Conservation (phyloP, 2,113 vertebrate genomes). For the Prunella fulvescens region DNA sequence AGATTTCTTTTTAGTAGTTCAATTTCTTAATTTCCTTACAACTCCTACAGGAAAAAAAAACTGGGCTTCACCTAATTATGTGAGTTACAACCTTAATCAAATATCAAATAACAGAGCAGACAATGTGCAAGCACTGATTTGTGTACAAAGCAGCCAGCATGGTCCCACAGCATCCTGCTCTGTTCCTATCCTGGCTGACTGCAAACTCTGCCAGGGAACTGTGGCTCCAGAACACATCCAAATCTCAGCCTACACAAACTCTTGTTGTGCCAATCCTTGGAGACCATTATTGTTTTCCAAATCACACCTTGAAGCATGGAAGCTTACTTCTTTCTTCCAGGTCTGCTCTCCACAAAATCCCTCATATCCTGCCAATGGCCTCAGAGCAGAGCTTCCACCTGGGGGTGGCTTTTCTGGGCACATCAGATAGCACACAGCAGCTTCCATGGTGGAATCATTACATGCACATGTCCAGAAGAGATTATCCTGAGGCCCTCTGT, state of each 20-base stretch:
- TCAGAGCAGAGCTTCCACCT: neutral
- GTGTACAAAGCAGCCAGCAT: neutral
- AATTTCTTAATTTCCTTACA: neutral
- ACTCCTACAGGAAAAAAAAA: neutral
- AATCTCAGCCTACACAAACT: neutral
- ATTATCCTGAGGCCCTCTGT: neutral
- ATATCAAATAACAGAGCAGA: neutral
- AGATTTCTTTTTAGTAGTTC: neutral
- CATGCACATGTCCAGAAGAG: neutral
- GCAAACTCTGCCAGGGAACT: neutral
- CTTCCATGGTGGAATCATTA: neutral
- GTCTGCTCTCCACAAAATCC: neutral
- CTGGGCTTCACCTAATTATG: neutral
- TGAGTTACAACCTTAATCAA: neutral
- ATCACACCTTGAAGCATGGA: neutral
- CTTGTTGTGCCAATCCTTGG: neutral
- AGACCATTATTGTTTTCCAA: neutral
- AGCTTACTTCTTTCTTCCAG: neutral
- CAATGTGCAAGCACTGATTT: neutral
- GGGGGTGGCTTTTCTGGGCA: neutral
- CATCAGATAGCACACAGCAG: neutral
- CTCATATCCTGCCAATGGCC: neutral
- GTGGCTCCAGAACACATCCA: neutral
- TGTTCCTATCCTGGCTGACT: neutral
- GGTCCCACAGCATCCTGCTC: neutral